A percentile compares a stretch with the other conserved stretches of the same genome.
These are phyloP conservation scores for Cydia splendana DNA, from an alignment of 1,140 invertebrate species.

Conservation along the genomic window DNA sequence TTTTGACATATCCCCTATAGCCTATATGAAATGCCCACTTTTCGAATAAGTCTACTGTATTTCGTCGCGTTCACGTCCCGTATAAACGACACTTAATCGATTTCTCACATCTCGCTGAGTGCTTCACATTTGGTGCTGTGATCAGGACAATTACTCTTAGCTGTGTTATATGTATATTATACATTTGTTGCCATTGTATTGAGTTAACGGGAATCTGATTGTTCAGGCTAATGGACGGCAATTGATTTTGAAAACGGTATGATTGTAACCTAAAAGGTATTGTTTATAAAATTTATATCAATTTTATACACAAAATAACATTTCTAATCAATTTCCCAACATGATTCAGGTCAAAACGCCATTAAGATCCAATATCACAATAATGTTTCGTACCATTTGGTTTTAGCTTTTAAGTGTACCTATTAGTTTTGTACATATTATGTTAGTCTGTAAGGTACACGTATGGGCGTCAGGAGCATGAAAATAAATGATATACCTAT, in stretches of 20 bases:
- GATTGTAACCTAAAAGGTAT: background rate
- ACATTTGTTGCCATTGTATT: background rate
- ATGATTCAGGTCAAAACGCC: no score
- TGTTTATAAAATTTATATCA: no score
- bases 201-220: constrained; percentile 11
- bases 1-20: no score
- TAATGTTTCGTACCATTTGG: no score
- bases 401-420: no score
- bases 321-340: no score
- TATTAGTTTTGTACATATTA: no score
- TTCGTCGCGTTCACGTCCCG: background rate
- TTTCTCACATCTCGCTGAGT: constrained; percentile 21
- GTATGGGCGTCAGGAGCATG: no score
- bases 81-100: constrained; percentile 11
- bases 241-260: background rate
- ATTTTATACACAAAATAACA: no score
- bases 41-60: constrained; percentile 39
- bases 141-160: constrained; percentile 17
- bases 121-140: constrained; percentile 14
- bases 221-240: background rate
- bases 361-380: no score
- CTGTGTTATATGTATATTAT: background rate
- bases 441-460: no score
- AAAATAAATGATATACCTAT: no score
- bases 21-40: constrained; percentile 30